phyloP scores from a whole-genome alignment of 2,797 vertebrate genomes.

The Hirundo rustica region DNA sequence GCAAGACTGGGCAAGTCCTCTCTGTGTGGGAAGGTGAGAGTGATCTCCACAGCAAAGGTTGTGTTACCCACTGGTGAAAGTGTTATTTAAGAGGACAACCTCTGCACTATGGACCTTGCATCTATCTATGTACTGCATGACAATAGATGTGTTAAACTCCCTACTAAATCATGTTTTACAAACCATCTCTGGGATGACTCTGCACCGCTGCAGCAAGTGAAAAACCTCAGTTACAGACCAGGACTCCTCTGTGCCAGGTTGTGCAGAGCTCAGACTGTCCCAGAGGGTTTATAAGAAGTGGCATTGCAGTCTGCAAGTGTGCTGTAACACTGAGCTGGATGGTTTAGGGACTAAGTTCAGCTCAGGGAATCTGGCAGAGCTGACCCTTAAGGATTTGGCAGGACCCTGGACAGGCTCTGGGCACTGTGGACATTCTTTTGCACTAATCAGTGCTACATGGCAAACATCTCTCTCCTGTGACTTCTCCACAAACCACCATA shows the following conservation, averaged over 20 bases:
- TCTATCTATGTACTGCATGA: neutral
- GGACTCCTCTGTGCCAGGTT: neutral
- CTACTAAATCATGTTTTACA: neutral
- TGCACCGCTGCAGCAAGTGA: neutral
- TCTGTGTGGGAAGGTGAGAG: neutral
- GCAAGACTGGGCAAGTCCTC: neutral
- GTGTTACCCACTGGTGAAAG: neutral
- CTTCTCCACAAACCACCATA: neutral
- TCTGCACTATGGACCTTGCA: neutral
- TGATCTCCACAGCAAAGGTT: neutral
- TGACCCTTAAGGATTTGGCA: neutral
- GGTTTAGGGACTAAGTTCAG: neutral
- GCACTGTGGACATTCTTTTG: neutral
- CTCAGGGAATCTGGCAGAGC: neutral
- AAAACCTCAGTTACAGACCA: neutral
- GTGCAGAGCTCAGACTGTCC: neutral
- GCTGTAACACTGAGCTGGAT: neutral
- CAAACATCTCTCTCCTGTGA: neutral
- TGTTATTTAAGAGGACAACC: neutral
- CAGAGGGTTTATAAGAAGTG: neutral
- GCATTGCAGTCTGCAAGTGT: neutral
- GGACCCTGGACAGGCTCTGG: neutral
- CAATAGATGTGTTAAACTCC: neutral
- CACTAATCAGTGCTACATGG: neutral
- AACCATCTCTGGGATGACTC: neutral